Evolutionary conservation across 2,797 vertebrate genomes (phyloP).

Genomic region (Remorina albescens): DNA sequence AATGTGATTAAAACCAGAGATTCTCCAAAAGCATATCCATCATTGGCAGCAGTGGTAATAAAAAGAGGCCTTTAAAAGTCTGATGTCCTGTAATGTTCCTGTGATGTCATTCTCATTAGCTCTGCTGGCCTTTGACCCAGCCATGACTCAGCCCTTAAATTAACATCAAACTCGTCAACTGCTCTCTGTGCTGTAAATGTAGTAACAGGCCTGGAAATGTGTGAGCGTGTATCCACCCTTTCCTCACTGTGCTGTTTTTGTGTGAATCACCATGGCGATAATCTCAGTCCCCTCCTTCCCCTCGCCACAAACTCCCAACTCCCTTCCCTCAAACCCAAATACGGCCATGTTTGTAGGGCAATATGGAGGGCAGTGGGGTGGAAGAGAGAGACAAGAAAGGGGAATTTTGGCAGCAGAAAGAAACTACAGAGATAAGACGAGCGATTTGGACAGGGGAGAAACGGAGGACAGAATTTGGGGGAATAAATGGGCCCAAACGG

Average conservation of each 20-base stretch:
- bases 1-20: too few relatives aligned
- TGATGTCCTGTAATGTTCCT: constrained; percentile 13
- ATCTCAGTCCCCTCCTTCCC: constrained; percentile 47
- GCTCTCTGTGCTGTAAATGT: constrained; percentile 27
- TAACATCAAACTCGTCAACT: constrained; percentile 12
- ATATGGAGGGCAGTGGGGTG: constrained; percentile 50
- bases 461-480: constrained; percentile 3
- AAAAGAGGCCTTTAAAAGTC: constrained; percentile 31
- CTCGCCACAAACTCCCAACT: constrained; percentile 20
- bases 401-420: constrained; percentile 18
- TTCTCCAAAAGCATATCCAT: background rate
- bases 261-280: constrained; percentile 72
- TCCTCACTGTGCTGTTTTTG: constrained; percentile 62
- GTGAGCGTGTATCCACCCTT: constrained; percentile 45
- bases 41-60: background rate
- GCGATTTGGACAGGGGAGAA: background rate
- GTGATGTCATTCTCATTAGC: constrained; percentile 51
- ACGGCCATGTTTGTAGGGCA: constrained; percentile 68
- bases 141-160: constrained; percentile 59
- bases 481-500: constrained; percentile 21
- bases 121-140: constrained; percentile 35
- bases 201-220: constrained; percentile 46
- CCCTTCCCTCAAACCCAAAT: constrained; percentile 75
- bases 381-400: constrained; percentile 34
- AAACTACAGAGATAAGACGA: constrained; percentile 21